These are phyloP conservation scores for Sebastes oblongus DNA, from an alignment of 2,797 vertebrate genomes.

Conservation along the genomic window DNA sequence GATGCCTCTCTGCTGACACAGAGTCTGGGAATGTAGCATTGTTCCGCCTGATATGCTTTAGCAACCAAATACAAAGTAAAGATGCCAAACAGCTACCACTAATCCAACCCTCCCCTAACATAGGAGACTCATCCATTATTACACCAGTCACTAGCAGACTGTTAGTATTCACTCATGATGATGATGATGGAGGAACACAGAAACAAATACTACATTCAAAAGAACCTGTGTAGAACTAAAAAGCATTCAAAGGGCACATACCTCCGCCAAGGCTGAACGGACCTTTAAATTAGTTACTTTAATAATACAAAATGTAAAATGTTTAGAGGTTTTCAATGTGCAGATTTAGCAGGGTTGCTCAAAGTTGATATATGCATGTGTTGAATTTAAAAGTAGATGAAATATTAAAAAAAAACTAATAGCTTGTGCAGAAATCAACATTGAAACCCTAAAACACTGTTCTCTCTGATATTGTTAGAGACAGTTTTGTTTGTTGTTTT, in stretches of 20 bases:
- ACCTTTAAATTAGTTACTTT: neutral
- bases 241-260: neutral
- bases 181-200: neutral
- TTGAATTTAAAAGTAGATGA: no score
- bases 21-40: constrained; percentile 71
- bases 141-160: neutral
- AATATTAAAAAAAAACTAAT: no score
- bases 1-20: constrained; percentile 69
- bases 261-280: neutral
- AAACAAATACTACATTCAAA: neutral
- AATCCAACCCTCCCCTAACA: neutral
- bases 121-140: neutral
- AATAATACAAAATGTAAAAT: neutral
- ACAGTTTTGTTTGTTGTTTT: neutral
- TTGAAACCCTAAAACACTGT: neutral
- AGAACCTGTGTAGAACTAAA: neutral
- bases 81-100: constrained; percentile 17
- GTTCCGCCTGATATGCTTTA: constrained; percentile 79
- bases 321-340: neutral
- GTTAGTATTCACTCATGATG: neutral
- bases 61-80: constrained; percentile 54
- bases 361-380: no score
- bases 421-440: neutral
- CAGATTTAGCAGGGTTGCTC: no score
- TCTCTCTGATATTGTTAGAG: no score